Conservation (phyloP, 2,888 invertebrate species). For the Leptopilina syphax region DNA sequence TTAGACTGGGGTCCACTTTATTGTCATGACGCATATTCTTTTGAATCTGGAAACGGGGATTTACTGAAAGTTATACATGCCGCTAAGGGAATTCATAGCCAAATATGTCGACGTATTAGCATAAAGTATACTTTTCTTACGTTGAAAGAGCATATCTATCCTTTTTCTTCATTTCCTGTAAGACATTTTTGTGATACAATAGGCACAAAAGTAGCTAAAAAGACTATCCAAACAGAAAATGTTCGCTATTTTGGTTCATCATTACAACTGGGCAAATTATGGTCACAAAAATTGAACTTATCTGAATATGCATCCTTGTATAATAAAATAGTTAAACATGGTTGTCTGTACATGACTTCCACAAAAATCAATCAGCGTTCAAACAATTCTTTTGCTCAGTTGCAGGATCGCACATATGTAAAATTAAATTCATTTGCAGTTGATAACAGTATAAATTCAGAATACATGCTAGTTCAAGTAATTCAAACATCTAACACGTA, state of each 20-base stretch:
- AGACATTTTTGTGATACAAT: background rate
- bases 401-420: constrained; percentile 35
- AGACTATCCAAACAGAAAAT: too few relatives aligned
- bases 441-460: constrained; percentile 19
- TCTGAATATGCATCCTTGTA: background rate
- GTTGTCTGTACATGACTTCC: constrained; percentile 44
- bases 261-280: background rate
- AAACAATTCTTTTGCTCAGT: constrained; percentile 42
- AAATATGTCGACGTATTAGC: constrained; percentile 28
- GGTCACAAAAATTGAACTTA: constrained; percentile 40
- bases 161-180: background rate
- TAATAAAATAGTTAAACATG: constrained; percentile 40
- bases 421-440: constrained; percentile 42
- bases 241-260: constrained; percentile 41
- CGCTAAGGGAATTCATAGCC: constrained; percentile 1
- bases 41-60: background rate
- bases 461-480: constrained; percentile 41
- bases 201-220: background rate
- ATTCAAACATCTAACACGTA: constrained; percentile 27
- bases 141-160: constrained; percentile 1
- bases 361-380: constrained; percentile 27
- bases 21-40: constrained; percentile 4
- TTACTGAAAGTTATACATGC: background rate
- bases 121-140: constrained; percentile 29
- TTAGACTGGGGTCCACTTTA: background rate